Evolutionary conservation across 1,140 invertebrate species (phyloP), one percentile per base, ranked within the genome.

Genomic region (Drosophila bocki): DNA sequence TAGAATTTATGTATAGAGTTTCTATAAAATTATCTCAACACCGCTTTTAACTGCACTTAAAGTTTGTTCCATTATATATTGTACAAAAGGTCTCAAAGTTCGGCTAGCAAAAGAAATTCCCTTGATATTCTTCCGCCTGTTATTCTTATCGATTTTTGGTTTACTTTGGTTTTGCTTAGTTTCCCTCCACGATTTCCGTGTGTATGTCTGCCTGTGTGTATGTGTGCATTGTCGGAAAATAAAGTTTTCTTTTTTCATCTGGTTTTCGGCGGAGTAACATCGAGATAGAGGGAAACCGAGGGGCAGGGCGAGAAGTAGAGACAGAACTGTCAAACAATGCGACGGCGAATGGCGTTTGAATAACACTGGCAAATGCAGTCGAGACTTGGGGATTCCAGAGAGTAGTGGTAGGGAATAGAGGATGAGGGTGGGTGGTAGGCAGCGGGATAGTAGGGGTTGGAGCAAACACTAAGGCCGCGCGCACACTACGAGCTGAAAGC

Each of bases 101-200:
- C 35, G 62, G 17, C 56, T 4, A 32, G 29, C 22, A 2, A 48
- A 26, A 26, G 12, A 42, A 39, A 61, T 56, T 58, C 48, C 42
- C 74, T 48, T 44, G 64, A 47, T 26, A 33, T 69, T 79, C 75
- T 62, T 53, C 29, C 72, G 82, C 62, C 51, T 65, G 80, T 80
- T 84, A 68, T 83, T 87, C 72, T 78, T 87, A 87, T 87, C 83
- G 83, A 87, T 87, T 87, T 87, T 84, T 63, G 76, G 75, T 88
- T 70, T 63, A 54, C 64, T 71, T 82, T 72, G 65, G 58, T 71
- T 76, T 82, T 67, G 63, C 65, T 61, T 79, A 61, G 67, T 63
- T 78, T 67, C 60, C 35, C 72, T 58, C 19, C 50, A 48, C 37
- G 12, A 33, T 39, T 37, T 22, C 60, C 7, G 32, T 53, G 19